Evolutionary conservation across 2,797 vertebrate species (phyloP).

Genomic region (Pseudochirops corinnae): DNA sequence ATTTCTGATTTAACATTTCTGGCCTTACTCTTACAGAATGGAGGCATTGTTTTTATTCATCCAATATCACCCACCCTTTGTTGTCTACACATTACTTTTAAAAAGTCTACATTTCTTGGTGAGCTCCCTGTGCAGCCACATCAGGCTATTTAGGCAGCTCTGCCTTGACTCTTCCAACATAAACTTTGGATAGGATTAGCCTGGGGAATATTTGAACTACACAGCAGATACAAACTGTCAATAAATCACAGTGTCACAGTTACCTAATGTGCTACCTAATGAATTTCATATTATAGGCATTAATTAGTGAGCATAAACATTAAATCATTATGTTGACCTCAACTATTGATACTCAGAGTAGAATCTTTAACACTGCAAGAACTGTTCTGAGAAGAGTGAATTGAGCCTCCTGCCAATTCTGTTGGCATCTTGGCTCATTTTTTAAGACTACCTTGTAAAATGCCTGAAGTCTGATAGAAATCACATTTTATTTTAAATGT

Average conservation of each 20-base stretch:
- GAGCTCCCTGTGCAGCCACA: neutral
- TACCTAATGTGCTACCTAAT: neutral
- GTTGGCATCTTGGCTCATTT: neutral
- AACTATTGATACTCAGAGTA: neutral
- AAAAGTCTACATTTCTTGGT: neutral
- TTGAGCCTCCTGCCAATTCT: neutral
- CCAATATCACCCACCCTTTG: neutral
- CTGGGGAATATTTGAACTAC: neutral
- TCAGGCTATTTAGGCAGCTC: neutral
- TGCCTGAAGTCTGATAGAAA: neutral
- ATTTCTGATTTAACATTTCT: neutral
- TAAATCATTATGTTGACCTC: neutral
- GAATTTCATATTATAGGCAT: neutral
- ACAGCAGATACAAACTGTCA: neutral
- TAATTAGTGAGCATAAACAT: neutral
- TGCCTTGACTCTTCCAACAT: neutral
- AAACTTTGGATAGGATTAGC: neutral
- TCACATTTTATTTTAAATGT: neutral
- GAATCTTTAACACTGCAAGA: neutral
- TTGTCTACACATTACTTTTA: neutral
- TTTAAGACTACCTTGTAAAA: neutral
- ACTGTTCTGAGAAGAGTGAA: neutral
- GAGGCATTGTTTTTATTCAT: neutral
- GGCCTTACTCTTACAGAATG: neutral
- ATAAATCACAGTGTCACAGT: neutral